Percentiles rank a stretch among this genome's conserved stretches.
phyloP scores from a whole-genome alignment of 2,888 invertebrate species.

The Coremacera marginata region DNA sequence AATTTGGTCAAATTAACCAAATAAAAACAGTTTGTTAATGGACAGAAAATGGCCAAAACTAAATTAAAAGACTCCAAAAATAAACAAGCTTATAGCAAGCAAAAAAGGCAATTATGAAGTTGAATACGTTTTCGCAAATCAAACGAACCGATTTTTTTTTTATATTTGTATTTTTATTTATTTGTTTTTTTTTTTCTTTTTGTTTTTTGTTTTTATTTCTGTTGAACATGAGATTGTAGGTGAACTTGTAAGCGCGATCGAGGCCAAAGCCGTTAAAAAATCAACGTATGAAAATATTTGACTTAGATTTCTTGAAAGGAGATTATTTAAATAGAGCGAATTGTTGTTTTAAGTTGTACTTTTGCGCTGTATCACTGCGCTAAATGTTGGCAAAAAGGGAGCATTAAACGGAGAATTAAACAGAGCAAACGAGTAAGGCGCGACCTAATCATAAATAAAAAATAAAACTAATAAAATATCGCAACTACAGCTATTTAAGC shows the following conservation, averaged over 20 bases:
- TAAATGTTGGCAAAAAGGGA: conserved; percentile 9
- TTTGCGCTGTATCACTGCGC: conserved; percentile 2
- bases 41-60: neutral
- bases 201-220: too few relatives aligned
- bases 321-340: conserved; percentile 37
- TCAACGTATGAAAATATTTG: conserved; percentile 15
- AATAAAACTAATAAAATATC: neutral
- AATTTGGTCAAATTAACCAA: too few relatives aligned
- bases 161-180: too few relatives aligned
- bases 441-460: neutral
- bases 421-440: neutral
- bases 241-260: conserved; percentile 14
- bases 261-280: conserved; percentile 6
- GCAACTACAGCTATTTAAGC: neutral
- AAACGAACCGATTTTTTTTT: neutral
- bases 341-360: neutral
- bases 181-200: too few relatives aligned
- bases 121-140: neutral
- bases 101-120: neutral
- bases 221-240: neutral
- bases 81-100: neutral
- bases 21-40: neutral
- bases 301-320: conserved; percentile 34
- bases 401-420: neutral
- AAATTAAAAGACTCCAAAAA: neutral